These are phyloP conservation scores for Teleogryllus oceanicus DNA, from an alignment of 2,888 invertebrate genomes.

Conservation along the genomic window DNA sequence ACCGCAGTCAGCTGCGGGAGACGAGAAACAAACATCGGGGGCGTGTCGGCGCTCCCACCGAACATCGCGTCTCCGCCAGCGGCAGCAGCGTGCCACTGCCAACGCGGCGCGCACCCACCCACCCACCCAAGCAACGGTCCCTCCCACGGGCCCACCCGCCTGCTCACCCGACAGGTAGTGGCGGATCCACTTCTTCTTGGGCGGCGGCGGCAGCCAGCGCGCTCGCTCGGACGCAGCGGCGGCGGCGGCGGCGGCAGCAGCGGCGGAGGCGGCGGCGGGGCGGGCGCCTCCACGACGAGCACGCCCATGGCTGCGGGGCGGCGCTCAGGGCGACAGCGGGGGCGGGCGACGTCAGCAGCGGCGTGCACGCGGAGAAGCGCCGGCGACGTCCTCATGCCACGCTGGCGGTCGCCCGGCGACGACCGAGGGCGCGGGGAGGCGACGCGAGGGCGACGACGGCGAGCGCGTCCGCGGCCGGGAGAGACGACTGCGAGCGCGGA, in stretches of 20 bases:
- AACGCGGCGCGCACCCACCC: conserved; percentile 52
- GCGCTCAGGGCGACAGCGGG: background rate
- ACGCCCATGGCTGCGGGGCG: conserved; percentile 41
- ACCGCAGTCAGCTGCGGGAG: too few relatives aligned
- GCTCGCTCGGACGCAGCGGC: conserved; percentile 36
- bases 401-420: too few relatives aligned
- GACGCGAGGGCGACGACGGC: background rate
- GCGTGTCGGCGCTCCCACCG: too few relatives aligned
- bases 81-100: background rate
- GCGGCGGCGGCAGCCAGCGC: conserved; percentile 55
- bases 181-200: conserved; percentile 72
- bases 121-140: conserved; percentile 96
- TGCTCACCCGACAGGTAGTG: conserved; percentile 56
- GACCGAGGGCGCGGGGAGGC: background rate
- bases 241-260: conserved; percentile 39
- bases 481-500: conserved; percentile 22
- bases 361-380: background rate
- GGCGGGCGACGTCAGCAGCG: conserved; percentile 41
- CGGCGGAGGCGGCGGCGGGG: conserved; percentile 42
- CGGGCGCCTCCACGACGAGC: conserved; percentile 22
- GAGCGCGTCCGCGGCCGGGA: conserved; percentile 34
- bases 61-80: background rate
- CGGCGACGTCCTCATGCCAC: background rate
- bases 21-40: too few relatives aligned
- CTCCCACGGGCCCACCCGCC: conserved; percentile 81